These are phyloP conservation scores for Noctua fimbriata DNA, from an alignment of 2,888 invertebrate species.

Conservation along the genomic window DNA sequence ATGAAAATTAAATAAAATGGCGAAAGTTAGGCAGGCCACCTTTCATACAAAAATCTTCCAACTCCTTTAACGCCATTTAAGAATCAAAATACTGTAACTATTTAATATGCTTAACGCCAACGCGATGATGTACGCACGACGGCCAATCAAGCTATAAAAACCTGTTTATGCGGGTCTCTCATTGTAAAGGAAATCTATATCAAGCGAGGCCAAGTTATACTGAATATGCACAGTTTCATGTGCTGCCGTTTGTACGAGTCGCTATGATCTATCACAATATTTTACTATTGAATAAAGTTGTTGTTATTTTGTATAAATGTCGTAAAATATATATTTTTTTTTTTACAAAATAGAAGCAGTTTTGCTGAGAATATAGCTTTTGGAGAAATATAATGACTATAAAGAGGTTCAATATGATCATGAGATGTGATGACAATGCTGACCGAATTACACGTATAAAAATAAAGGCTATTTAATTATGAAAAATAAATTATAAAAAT, in stretches of 20 bases:
- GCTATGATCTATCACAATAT: too few relatives aligned
- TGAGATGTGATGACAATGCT: not conserved
- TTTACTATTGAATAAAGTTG: not conserved
- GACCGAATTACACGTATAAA: not conserved
- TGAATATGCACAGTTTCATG: too few relatives aligned
- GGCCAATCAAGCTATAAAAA: too few relatives aligned
- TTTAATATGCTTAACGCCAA: constrained; percentile 22
- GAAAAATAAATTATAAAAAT: constrained; percentile 5
- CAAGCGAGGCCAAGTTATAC: too few relatives aligned
- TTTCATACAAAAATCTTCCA: too few relatives aligned
- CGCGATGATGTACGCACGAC: not conserved
- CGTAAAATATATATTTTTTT: too few relatives aligned
- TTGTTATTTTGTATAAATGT: not conserved
- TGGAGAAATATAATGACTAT: not conserved
- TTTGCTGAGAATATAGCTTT: not conserved
- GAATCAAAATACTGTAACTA: constrained; percentile 1
- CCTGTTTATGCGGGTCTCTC: too few relatives aligned
- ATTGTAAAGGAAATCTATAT: too few relatives aligned
- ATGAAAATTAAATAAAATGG: too few relatives aligned
- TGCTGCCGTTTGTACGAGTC: too few relatives aligned
- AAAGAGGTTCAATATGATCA: constrained; percentile 10
- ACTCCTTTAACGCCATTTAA: not conserved
- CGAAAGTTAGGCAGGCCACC: too few relatives aligned
- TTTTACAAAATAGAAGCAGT: too few relatives aligned
- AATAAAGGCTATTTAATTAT: not conserved